Percentiles rank a stretch among this genome's conserved stretches.
These are phyloP conservation scores for Eupsilia transversa DNA, from an alignment of 2,888 invertebrate genomes.

Conservation along the genomic window DNA sequence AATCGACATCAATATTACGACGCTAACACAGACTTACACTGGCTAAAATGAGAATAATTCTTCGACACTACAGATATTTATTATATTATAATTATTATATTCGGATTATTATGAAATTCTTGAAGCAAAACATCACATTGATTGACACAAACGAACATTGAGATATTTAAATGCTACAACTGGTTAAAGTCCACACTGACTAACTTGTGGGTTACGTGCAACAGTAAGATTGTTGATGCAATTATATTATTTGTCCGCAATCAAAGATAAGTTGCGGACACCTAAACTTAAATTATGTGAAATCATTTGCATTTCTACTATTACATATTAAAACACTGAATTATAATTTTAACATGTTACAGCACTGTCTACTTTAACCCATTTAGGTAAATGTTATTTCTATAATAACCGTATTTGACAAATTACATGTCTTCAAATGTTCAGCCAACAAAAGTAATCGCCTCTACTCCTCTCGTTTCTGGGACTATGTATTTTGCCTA, in stretches of 20 bases:
- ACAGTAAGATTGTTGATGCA: slow-evolving; percentile 50
- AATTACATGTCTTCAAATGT: slow-evolving; percentile 52
- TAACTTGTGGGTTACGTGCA: slow-evolving; percentile 55
- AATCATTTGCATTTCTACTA: slow-evolving; percentile 60
- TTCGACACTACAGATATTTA: slow-evolving; percentile 67
- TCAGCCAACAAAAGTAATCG: slow-evolving; percentile 59
- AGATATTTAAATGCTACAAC: slow-evolving; percentile 57
- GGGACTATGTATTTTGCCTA: slow-evolving; percentile 65
- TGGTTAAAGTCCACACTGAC: slow-evolving; percentile 55
- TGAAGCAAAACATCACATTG: slow-evolving; percentile 67
- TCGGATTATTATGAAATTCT: slow-evolving; percentile 59
- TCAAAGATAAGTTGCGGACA: slow-evolving; percentile 33
- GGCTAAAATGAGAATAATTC: slow-evolving; percentile 82
- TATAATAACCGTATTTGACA: slow-evolving; percentile 47
- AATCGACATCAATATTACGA: slow-evolving; percentile 74
- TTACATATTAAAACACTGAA: slow-evolving; percentile 58
- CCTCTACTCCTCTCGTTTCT: slow-evolving; percentile 46
- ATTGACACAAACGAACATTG: slow-evolving; percentile 70
- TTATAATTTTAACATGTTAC: slow-evolving; percentile 58
- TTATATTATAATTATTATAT: slow-evolving; percentile 60
- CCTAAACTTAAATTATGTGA: slow-evolving; percentile 64
- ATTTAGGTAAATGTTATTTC: slow-evolving; percentile 49
- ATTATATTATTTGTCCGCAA: slow-evolving; percentile 53
- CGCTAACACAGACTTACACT: slow-evolving; percentile 81
- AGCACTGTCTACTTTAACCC: slow-evolving; percentile 59